Evolutionary conservation across 2,888 invertebrate species (phyloP), one percentile per base, ranked within the genome.

Genomic region (Oxyteleia sp.): DNA sequence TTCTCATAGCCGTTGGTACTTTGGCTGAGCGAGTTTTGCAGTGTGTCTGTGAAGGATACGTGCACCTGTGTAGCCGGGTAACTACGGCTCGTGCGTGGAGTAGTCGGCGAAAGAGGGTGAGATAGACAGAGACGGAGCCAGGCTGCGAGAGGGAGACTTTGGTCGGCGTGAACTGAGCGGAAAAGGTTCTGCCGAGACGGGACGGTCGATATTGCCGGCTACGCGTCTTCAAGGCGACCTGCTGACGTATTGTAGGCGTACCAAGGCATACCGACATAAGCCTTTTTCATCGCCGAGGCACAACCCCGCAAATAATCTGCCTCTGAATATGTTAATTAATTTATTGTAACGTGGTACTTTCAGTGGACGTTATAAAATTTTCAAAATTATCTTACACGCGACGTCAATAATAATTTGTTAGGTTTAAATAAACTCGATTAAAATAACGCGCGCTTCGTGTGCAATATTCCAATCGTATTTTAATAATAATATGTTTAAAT

Each of bases 151-250:
- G 72, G 49, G 63, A 84, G 84, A 85, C 85, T 84, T 64, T 75
- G 75, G 86, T 82, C 86, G 85, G 83, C 85, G 81, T 82, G 85
- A 85, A 82, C 84, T 78, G 82, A 85, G 83, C 83, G 84, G 85
- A 85, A 84, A 88, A 88, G 87, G 84, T 87, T 85, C 84, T 55
- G 87, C 87, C 84, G 87, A 82, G 87, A 71, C 86, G 83, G 84
- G 69, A 86, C 87, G 88, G 88, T 90, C 89, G 89, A 90, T 90
- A 90, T 87, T 85, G 84, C 86, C 85, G 89, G 87, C 87, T 88
- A 89, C 87, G 87, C 89, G 88, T 90, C 90, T 90, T 90, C 87
- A 86, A 89, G 90, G 88, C 90, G 89, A 90, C 86, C 89, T 88
- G 88, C 89, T 87, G 85, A 87, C 86, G 89, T 87, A 84, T 87